phyloP scores from a whole-genome alignment of 2,888 invertebrate species.

The Dynastes tityus region DNA sequence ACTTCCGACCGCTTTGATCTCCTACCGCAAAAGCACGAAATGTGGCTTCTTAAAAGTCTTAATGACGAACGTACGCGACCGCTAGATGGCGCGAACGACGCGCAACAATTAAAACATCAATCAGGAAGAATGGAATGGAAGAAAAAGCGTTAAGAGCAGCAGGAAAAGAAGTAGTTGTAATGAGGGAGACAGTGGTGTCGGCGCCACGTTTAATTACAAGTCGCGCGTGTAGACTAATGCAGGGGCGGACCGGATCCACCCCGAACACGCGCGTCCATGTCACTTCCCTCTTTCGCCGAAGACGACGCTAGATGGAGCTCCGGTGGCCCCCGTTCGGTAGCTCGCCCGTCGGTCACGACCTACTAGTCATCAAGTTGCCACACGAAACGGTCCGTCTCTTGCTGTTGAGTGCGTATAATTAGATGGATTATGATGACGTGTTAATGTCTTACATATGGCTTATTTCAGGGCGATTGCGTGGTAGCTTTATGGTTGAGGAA shows the following conservation, averaged over 20 bases:
- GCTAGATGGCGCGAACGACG: slow-evolving; percentile 17
- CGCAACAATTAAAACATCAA: slow-evolving; percentile 52
- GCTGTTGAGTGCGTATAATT: slow-evolving; percentile 51
- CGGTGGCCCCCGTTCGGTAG: slow-evolving; percentile 49
- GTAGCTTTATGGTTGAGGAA: background rate
- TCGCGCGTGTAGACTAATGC: slow-evolving; percentile 57
- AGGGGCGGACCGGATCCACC: slow-evolving; percentile 57
- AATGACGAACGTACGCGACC: slow-evolving; percentile 1
- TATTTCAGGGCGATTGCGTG: background rate
- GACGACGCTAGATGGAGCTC: slow-evolving; percentile 45
- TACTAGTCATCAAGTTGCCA: slow-evolving; percentile 54
- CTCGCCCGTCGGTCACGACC: slow-evolving; percentile 53
- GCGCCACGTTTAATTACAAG: slow-evolving; percentile 59
- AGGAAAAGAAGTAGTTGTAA: background rate
- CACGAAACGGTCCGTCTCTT: slow-evolving; percentile 26
- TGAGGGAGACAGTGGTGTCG: slow-evolving; percentile 54
- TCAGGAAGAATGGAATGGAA: slow-evolving; percentile 46
- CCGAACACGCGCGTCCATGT: slow-evolving; percentile 58
- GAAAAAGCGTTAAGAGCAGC: slow-evolving; percentile 11
- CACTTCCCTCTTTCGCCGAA: slow-evolving; percentile 48
- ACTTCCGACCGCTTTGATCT: slow-evolving; percentile 46
- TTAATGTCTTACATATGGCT: slow-evolving; percentile 47
- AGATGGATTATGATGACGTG: slow-evolving; percentile 48
- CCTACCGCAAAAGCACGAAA: background rate
- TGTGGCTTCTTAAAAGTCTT: background rate